Evolutionary conservation across 2,888 invertebrate species (phyloP).

Genomic region (Colletes collaris): DNA sequence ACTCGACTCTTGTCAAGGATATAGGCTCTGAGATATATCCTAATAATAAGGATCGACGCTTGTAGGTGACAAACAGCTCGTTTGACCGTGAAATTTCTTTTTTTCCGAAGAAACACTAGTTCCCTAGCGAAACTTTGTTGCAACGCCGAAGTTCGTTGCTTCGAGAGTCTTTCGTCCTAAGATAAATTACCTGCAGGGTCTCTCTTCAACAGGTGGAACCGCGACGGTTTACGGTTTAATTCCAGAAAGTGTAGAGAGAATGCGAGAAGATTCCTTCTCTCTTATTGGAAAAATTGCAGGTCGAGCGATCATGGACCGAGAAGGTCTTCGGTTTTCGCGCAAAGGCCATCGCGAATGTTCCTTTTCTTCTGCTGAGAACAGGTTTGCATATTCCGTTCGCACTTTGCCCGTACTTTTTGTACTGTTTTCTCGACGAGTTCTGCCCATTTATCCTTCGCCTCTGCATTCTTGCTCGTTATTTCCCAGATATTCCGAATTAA

Average conservation of each 20-base stretch:
- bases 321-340: conserved; percentile 65
- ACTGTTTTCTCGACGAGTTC: conserved; percentile 41
- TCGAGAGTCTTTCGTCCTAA: conserved; percentile 35
- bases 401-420: conserved; percentile 12
- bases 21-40: too few relatives aligned
- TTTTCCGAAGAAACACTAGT: not conserved
- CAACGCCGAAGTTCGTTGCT: conserved; percentile 41
- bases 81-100: not conserved
- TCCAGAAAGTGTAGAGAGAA: conserved; percentile 53
- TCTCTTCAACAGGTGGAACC: conserved; percentile 59
- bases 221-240: conserved; percentile 60
- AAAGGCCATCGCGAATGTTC: conserved; percentile 50
- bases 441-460: conserved; percentile 3
- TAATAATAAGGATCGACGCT: too few relatives aligned
- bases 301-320: conserved; percentile 48
- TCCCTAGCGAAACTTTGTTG: conserved; percentile 31
- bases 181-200: conserved; percentile 57
- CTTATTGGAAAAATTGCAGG: conserved; percentile 42
- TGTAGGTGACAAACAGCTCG: not conserved
- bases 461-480: too few relatives aligned
- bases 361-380: conserved; percentile 36
- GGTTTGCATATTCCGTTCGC: conserved; percentile 45
- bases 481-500: too few relatives aligned
- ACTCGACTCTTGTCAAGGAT: too few relatives aligned
- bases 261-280: conserved; percentile 34